Base-by-base conservation (phyloP, 2,888 invertebrate species). In the Gandaritis pyraliata region DNA sequence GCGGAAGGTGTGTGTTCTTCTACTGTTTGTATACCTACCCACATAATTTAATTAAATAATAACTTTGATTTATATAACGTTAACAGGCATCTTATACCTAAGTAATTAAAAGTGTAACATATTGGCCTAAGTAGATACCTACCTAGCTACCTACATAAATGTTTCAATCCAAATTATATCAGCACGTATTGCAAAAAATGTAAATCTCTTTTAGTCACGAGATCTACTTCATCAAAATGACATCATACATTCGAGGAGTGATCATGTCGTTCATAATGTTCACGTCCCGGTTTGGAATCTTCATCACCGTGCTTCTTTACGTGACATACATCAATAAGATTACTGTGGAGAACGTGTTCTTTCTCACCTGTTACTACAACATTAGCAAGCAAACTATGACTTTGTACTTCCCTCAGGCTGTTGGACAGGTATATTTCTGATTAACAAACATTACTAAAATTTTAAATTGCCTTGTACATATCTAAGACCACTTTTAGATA, bases 311-410 rank as follows among this genome's bases (percentile, higher is more conserved):
- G 46, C 75, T 95, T 15, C 81, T 94, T 0, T 95, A 94, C 75
- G 93, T 95, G 48, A 85, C 94, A 1, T 86, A 90, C 29, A 95
- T 94, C 10, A 91, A 94, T 71, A 80, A 85, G 1, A 93, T 97
- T 67, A 94, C 94, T 0, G 95, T 96, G 1, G 95, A 96, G 81
- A 94, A 94, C 78, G 95, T 96, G 0, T 96, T 96, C 80, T 94
- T 96, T 46, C 89, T 95, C 30, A 94, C 95, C 4, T 94, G 96
- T 18, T 94, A 95, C 72, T 96, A 95, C 86, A 96, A 96, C 73
- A 94, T 96, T 39, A 88, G 96, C 36, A 94, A 96, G 66, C 93
- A 95, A 72, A 94, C 95, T 1, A 94, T 96, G 94, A 95, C 95
- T 39, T 92, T 96, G 29, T 95, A 95, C 76, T 95, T 97, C 74